phyloP scores from a whole-genome alignment of 1,140 invertebrate genomes.

The Formica selysi region DNA sequence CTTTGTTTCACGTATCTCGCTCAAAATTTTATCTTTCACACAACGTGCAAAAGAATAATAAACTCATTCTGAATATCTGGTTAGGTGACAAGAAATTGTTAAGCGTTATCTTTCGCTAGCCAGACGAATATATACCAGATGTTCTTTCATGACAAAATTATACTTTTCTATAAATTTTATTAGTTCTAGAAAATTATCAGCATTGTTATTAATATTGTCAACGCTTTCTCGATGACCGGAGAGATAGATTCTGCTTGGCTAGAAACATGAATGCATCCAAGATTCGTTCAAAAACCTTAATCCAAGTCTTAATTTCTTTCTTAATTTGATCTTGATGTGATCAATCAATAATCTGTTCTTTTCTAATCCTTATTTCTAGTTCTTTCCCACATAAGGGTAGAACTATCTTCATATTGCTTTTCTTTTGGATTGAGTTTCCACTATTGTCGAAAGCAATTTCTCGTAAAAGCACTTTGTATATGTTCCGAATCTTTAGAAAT shows the following conservation, averaged over 20 bases:
- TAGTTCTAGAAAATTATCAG: background rate
- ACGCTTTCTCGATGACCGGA: background rate
- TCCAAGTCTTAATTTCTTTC: background rate
- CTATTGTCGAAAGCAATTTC: background rate
- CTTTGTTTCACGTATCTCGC: conserved; percentile 2
- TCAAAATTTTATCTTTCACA: background rate
- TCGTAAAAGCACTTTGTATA: background rate
- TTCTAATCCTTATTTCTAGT: background rate
- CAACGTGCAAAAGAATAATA: background rate
- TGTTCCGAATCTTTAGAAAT: too few relatives aligned
- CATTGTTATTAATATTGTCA: background rate
- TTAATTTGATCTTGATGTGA: background rate
- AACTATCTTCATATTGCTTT: background rate
- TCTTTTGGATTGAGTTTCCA: conserved; percentile 6
- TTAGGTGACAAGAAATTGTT: background rate
- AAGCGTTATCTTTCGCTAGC: background rate
- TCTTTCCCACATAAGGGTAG: background rate
- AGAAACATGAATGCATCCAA: background rate
- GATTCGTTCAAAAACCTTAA: conserved; percentile 1
- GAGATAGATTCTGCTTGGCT: background rate
- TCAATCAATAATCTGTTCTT: background rate
- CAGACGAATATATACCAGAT: background rate
- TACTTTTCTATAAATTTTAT: conserved; percentile 9
- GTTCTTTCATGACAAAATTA: background rate
- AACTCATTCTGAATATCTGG: background rate